A percentile compares a stretch with the other conserved stretches of the same genome.
phyloP scores from a whole-genome alignment of 2,797 vertebrate genomes.

The Macroramphosus scolopax region DNA sequence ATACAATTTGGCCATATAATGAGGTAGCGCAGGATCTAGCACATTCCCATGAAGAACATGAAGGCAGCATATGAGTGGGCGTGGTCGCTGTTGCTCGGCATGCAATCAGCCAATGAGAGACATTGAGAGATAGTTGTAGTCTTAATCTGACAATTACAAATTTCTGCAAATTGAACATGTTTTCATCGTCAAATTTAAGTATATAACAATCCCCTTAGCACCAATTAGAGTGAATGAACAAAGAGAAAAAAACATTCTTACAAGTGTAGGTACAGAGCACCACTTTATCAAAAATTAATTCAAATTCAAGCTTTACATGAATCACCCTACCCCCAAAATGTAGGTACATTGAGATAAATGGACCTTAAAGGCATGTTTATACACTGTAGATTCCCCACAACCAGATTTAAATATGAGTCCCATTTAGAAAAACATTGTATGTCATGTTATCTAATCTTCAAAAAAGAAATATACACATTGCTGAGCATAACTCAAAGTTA shows the following conservation, averaged over 20 bases:
- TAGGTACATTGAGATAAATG: neutral
- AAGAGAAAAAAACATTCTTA: neutral
- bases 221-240: neutral
- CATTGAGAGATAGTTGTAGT: too few relatives aligned
- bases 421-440: neutral
- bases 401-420: neutral
- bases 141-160: too few relatives aligned
- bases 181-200: neutral
- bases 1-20: too few relatives aligned
- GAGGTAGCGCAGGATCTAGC: too few relatives aligned
- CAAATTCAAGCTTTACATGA: neutral
- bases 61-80: constrained; percentile 32
- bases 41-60: too few relatives aligned
- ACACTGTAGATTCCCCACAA: neutral
- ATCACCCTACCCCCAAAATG: neutral
- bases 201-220: neutral
- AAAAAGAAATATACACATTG: constrained; percentile 8
- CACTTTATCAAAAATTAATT: neutral
- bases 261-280: neutral
- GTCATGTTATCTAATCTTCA: constrained; percentile 8
- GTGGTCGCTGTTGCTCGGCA: constrained; percentile 8
- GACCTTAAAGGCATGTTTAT: neutral
- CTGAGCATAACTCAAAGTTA: constrained; percentile 17
- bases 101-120: neutral
- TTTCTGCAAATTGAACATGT: neutral